phyloP scores from a whole-genome alignment of 2,888 invertebrate species.

The Aleiodes alternator region DNA sequence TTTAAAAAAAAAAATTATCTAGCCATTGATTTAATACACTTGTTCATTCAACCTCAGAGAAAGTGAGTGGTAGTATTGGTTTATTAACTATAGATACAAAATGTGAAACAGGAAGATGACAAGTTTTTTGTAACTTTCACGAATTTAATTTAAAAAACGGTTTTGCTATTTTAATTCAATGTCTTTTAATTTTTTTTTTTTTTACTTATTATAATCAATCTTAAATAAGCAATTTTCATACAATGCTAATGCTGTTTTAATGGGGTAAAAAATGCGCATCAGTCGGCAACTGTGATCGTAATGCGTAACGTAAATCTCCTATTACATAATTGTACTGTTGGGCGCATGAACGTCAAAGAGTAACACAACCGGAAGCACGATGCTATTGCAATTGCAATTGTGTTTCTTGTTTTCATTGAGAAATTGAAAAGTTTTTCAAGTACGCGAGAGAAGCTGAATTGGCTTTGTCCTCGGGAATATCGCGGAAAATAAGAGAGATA shows the following conservation, averaged over 20 bases:
- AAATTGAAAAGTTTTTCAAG: conserved; percentile 7
- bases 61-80: not conserved
- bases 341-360: conserved; percentile 49
- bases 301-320: conserved; percentile 58
- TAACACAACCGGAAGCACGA: conserved; percentile 57
- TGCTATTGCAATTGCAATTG: conserved; percentile 37
- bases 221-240: too few relatives aligned
- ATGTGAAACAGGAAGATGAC: conserved; percentile 26
- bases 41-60: not conserved
- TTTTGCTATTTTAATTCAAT: not conserved
- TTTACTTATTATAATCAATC: too few relatives aligned
- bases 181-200: not conserved
- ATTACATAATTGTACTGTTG: conserved; percentile 60
- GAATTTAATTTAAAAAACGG: not conserved
- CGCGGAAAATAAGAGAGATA: too few relatives aligned
- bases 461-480: too few relatives aligned
- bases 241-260: too few relatives aligned
- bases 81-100: conserved; percentile 12
- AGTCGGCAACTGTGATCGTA: conserved; percentile 61
- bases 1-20: conserved; percentile 13
- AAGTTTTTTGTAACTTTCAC: conserved; percentile 36
- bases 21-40: conserved; percentile 21
- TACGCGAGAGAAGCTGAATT: too few relatives aligned
- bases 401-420: conserved; percentile 31
- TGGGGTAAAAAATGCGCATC: conserved; percentile 41